Evolutionary conservation across 2,113 vertebrate genomes (phyloP).

Genomic region (Protobothrops flavoviridis): DNA sequence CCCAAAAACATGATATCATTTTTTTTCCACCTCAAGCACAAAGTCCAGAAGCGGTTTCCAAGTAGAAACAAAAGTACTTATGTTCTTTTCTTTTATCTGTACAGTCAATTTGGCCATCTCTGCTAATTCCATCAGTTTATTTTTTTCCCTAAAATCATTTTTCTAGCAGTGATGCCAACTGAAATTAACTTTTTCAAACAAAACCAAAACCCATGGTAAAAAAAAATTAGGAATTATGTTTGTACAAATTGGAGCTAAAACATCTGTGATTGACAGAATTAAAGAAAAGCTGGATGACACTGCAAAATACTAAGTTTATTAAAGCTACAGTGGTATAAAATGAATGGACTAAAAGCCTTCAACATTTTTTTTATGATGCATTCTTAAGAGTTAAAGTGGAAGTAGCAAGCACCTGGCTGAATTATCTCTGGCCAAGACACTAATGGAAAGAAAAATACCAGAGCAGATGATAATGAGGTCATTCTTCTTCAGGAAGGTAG

Average conservation of each 20-base stretch:
- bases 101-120: no score
- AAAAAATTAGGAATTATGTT: constrained; percentile 43
- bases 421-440: constrained; percentile 46
- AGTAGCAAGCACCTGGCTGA: constrained; percentile 57
- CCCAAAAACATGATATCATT: no score
- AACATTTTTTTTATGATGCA: constrained; percentile 19
- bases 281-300: constrained; percentile 43
- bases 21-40: no score
- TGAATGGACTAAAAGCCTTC: not conserved
- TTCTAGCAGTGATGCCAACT: constrained; percentile 23
- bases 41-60: no score
- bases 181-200: not conserved
- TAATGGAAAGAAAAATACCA: constrained; percentile 55
- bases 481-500: not conserved
- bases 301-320: constrained; percentile 26
- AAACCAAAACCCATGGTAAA: constrained; percentile 44
- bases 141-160: not conserved
- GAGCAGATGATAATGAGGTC: constrained; percentile 48
- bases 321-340: constrained; percentile 21
- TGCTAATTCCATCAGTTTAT: no score
- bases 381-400: constrained; percentile 41
- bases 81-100: no score
- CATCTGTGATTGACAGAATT: constrained; percentile 39
- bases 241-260: constrained; percentile 35
- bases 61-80: no score